phyloP scores from a whole-genome alignment of 2,797 vertebrate species.

The Australoheros facetus region DNA sequence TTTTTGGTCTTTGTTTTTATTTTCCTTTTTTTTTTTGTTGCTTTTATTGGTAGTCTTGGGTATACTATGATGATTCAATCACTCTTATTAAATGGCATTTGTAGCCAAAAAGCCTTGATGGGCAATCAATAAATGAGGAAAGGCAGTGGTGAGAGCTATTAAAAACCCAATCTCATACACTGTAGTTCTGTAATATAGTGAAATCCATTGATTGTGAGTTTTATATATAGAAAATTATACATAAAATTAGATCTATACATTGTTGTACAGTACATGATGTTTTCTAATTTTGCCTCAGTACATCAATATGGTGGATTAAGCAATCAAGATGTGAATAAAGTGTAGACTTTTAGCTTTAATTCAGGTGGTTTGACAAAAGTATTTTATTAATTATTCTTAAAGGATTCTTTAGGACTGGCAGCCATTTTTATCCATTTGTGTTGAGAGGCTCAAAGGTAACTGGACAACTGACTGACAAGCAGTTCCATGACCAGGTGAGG shows the following conservation, averaged over 20 bases:
- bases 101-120: neutral
- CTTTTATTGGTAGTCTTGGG: neutral
- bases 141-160: neutral
- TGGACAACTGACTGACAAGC: neutral
- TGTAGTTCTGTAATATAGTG: neutral
- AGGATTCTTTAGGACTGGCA: neutral
- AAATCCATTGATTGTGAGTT: slow-evolving; percentile 12
- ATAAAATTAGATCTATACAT: neutral
- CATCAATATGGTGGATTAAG: neutral
- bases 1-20: slow-evolving; percentile 2
- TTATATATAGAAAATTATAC: neutral
- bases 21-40: neutral
- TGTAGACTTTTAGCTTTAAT: neutral
- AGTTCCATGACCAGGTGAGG: neutral
- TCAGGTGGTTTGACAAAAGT: neutral
- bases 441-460: neutral
- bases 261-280: too few relatives aligned
- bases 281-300: neutral
- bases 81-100: slow-evolving; percentile 26
- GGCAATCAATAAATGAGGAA: slow-evolving; percentile 35
- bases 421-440: neutral
- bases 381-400: neutral
- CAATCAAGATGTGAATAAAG: neutral
- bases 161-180: slow-evolving; percentile 24
- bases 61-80: slow-evolving; percentile 9